Base-by-base conservation (phyloP, 2,888 invertebrate genomes). In the Heteropelma amictum region DNA sequence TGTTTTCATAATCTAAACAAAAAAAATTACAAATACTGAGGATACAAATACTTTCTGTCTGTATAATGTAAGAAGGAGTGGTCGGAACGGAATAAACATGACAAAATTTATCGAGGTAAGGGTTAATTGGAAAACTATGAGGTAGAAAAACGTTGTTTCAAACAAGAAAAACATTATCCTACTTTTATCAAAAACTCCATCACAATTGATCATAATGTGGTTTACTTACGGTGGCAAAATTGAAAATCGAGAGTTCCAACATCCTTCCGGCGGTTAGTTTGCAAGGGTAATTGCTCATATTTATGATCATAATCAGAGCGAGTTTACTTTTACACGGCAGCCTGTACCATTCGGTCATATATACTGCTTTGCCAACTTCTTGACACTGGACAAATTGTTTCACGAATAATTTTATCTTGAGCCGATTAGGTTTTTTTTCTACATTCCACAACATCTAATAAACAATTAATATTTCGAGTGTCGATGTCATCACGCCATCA, bases 261-360 rank as follows among this genome's bases (percentile, higher is more conserved):
- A 74, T 68, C 35, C 74, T 63, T 2, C 38, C 56, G 6, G 60
- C 54, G 5, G 68, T 49, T n/a, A 51, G 51, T 8, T 67, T 21
- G 3, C 33, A 19, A 1, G 79, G 77, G 14, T 47, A 45, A 38
- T 72, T 61, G 4, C 72, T 35, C 38, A 54, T 67, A 2, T 51
- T 42, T 42, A 78, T 76, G 4, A 78, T 60, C 23, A 80, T 33
- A 6, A 76, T 60, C 6, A 78, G 30, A 14, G 61, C 45, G 2
- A 60, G 51, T 12, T 53, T 63, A 1, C 33, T 60, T 53, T 70
- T 67, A 3, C 28, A 54, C 3, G 78, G 72, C 28, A 78, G 10
- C 28, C 40, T 51, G 45, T 77, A 78, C 78, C 78, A 80, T 5
- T 78, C 67, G 17, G 38, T 74, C 67, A 70, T 67, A 19, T 76